Conservation (phyloP, 2,113 vertebrate genomes). For the Condylura cristata region DNA sequence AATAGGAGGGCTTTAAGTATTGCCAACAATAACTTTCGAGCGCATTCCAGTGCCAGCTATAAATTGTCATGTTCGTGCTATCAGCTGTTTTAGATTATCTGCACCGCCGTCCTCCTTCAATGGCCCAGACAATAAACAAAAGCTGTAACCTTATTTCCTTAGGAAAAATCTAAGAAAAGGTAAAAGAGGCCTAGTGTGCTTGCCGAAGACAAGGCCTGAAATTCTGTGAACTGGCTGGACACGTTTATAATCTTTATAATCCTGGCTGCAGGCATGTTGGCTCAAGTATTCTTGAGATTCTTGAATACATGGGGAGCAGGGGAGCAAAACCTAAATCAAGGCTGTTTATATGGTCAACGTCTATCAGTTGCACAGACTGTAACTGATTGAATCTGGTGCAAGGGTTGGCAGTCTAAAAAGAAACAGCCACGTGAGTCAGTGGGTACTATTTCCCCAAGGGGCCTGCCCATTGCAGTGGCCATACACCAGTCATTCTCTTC, state of each 20-base stretch:
- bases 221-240: not conserved
- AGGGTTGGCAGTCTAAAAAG: not conserved
- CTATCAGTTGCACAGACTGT: not conserved
- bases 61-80: not conserved
- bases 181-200: not conserved
- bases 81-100: constrained; percentile 53
- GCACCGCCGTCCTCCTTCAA: not conserved
- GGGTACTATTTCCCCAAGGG: not conserved
- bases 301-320: not conserved
- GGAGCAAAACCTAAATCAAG: not conserved
- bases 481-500: not conserved
- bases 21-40: constrained; percentile 51
- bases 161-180: not conserved
- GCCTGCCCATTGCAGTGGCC: not conserved
- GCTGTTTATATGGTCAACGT: not conserved
- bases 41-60: constrained; percentile 12
- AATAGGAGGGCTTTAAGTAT: not conserved
- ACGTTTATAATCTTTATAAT: constrained; percentile 46
- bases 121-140: not conserved
- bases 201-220: not conserved
- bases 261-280: constrained; percentile 8
- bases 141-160: not conserved
- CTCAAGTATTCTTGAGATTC: not conserved
- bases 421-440: accelerated
- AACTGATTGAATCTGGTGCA: not conserved